Evolutionary conservation across 1,140 invertebrate species (phyloP).

Genomic region (Pygmarrhopalites habei): DNA sequence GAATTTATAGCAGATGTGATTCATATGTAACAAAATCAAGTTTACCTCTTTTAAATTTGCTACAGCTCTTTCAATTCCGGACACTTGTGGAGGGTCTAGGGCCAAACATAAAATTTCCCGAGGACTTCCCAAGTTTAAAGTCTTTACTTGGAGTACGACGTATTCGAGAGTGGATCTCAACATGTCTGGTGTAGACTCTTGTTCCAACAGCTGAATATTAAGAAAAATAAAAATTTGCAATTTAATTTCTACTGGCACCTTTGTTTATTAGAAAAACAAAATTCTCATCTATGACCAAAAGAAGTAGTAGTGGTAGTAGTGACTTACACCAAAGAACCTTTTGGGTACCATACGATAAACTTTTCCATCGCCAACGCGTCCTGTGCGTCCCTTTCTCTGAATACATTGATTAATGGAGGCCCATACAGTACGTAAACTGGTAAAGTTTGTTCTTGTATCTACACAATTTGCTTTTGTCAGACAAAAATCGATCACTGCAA

Average conservation of each 20-base stretch:
- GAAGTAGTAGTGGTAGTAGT: no score
- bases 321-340: conserved; percentile 58
- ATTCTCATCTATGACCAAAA: no score
- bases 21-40: no score
- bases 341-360: conserved; percentile 76
- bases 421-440: conserved; percentile 71
- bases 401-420: conserved; percentile 79
- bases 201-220: conserved; percentile 45
- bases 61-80: conserved; percentile 72
- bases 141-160: conserved; percentile 71
- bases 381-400: conserved; percentile 83
- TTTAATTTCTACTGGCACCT: no score
- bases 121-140: conserved; percentile 75
- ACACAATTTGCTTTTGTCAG: conserved; percentile 72
- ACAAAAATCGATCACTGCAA: conserved; percentile 89
- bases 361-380: conserved; percentile 73
- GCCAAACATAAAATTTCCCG: conserved; percentile 71
- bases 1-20: no score
- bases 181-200: conserved; percentile 65
- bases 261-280: no score
- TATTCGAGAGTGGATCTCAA: conserved; percentile 69
- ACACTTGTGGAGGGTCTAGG: conserved; percentile 76
- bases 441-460: conserved; percentile 69
- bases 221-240: neutral
- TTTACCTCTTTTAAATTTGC: conserved; percentile 74